Percentiles rank a stretch among this genome's conserved stretches.
Evolutionary conservation across 1,140 invertebrate species (phyloP).

Genomic region (Diachasmimorpha longicaudata): DNA sequence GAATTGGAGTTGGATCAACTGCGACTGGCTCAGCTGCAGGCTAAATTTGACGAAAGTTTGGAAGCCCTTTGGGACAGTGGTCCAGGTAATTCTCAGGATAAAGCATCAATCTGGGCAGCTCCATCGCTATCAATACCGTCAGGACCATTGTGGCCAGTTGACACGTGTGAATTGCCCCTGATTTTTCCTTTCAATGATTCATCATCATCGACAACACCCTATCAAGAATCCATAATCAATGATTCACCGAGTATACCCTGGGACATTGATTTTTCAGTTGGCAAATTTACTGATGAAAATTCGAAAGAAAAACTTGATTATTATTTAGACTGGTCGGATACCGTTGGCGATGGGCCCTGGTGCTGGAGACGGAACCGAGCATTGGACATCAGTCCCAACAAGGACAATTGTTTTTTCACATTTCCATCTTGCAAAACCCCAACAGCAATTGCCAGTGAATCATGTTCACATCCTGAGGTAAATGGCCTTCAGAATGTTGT

Average conservation of each 20-base stretch:
- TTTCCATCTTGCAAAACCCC: conserved; percentile 45
- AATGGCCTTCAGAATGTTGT: neutral
- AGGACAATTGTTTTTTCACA: conserved; percentile 40
- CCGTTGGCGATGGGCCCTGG: conserved; percentile 51
- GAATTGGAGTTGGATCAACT: conserved; percentile 61
- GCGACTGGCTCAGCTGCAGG: conserved; percentile 69
- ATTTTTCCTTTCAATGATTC: conserved; percentile 42
- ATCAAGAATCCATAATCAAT: conserved; percentile 46
- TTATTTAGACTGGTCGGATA: conserved; percentile 53
- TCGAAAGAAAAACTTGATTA: conserved; percentile 39
- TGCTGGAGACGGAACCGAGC: conserved; percentile 51
- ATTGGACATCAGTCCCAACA: conserved; percentile 42
- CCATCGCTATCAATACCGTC: conserved; percentile 58
- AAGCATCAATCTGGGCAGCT: conserved; percentile 59
- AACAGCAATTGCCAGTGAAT: neutral
- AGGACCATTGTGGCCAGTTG: conserved; percentile 56
- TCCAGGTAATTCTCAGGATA: conserved; percentile 51
- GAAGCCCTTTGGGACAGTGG: conserved; percentile 68
- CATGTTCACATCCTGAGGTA: neutral
- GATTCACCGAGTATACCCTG: conserved; percentile 55
- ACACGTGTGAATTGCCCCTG: conserved; percentile 45
- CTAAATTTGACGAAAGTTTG: conserved; percentile 71
- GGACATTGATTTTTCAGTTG: conserved; percentile 54
- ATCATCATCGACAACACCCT: conserved; percentile 40
- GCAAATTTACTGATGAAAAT: conserved; percentile 45